Evolutionary conservation across 2,888 invertebrate species (phyloP).

Genomic region (Saturnia japonica): DNA sequence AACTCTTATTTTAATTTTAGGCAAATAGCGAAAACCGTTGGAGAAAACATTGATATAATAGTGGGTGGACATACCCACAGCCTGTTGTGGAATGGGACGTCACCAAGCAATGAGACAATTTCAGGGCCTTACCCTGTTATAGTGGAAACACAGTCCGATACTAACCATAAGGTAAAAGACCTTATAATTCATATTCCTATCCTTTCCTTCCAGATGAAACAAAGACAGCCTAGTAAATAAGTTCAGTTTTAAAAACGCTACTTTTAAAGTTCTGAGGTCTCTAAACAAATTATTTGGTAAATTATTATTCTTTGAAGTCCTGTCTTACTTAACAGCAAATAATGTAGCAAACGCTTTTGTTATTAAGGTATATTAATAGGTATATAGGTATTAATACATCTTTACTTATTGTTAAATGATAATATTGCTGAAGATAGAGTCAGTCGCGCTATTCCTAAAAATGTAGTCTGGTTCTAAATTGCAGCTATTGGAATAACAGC

Average conservation of each 20-base stretch:
- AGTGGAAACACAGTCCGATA: constrained; percentile 43
- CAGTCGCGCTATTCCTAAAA: too few relatives aligned
- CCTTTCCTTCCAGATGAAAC: too few relatives aligned
- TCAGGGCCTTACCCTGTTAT: constrained; percentile 87
- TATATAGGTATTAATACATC: too few relatives aligned
- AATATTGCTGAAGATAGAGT: too few relatives aligned
- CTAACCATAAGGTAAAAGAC: constrained; percentile 60
- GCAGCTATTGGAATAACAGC: too few relatives aligned
- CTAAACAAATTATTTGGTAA: neutral
- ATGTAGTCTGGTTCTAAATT: too few relatives aligned
- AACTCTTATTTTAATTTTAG: constrained; percentile 40
- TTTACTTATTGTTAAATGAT: too few relatives aligned
- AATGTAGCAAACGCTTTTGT: too few relatives aligned
- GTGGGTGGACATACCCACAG: constrained; percentile 93
- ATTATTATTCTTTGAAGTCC: neutral
- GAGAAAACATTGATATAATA: constrained; percentile 88
- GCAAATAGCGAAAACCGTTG: constrained; percentile 84
- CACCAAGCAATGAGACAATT: constrained; percentile 80
- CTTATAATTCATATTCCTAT: neutral
- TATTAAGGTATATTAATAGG: too few relatives aligned
- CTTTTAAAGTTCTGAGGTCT: neutral
- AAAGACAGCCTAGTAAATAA: neutral
- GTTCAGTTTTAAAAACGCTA: neutral
- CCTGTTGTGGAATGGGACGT: constrained; percentile 85
- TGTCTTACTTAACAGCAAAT: neutral